phyloP scores from a whole-genome alignment of 1,140 invertebrate genomes.

The Meteorus sp. region DNA sequence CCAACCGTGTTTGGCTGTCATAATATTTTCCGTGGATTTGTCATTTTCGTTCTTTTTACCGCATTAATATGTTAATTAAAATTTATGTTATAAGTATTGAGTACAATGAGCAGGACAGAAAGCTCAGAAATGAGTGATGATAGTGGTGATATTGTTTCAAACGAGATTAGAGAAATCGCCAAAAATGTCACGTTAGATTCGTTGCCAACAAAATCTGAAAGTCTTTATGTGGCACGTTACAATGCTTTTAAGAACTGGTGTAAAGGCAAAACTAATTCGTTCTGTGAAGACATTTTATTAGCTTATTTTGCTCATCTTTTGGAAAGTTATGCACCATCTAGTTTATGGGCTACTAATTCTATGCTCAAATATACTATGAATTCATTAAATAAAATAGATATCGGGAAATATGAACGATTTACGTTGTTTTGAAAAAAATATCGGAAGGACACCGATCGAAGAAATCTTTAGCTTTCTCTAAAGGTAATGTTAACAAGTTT shows the following conservation, averaged over 20 bases:
- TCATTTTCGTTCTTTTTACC: no score
- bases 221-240: background rate
- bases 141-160: background rate
- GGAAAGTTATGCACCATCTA: background rate
- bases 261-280: background rate
- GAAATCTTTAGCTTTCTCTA: constrained; percentile 6
- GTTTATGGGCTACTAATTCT: background rate
- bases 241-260: background rate
- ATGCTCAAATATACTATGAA: background rate
- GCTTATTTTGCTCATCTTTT: constrained; percentile 2
- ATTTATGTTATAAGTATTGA: no score
- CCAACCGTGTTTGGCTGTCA: no score
- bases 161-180: background rate
- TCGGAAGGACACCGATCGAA: constrained; percentile 14
- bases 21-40: no score
- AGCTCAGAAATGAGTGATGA: background rate
- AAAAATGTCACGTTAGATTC: background rate
- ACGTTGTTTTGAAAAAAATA: constrained; percentile 24
- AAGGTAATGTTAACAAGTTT: constrained; percentile 8
- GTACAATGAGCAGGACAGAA: background rate
- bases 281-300: background rate
- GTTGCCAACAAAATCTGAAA: background rate
- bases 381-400: background rate
- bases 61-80: no score
- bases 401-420: constrained; percentile 16